phyloP scores from a whole-genome alignment of 2,888 invertebrate species.

The Escarpia spicata region DNA sequence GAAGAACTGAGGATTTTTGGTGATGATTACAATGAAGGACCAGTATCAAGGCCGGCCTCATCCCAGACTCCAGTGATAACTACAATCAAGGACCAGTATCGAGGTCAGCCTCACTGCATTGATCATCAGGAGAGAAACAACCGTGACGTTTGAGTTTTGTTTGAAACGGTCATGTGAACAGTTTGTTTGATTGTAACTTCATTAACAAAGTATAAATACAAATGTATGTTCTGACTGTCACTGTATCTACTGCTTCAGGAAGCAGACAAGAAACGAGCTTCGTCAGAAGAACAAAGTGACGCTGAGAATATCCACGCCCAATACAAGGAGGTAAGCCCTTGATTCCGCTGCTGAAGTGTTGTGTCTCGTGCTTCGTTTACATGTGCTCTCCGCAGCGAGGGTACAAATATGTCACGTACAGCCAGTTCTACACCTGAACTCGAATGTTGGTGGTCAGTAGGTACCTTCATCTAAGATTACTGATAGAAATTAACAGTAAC shows the following conservation, averaged over 20 bases:
- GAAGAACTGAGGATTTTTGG: background rate
- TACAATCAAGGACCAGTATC: no score
- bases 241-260: conserved; percentile 43
- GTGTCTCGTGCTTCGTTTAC: background rate
- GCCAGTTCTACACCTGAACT: no score
- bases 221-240: background rate
- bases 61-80: background rate
- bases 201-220: background rate
- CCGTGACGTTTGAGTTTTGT: background rate
- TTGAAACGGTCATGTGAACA: background rate
- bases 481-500: no score
- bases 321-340: conserved; percentile 56
- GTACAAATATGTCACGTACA: background rate
- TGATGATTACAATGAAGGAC: background rate
- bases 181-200: background rate
- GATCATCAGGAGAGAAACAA: no score
- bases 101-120: no score
- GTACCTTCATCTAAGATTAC: no score
- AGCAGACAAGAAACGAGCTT: conserved; percentile 50
- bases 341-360: background rate
- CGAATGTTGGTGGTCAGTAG: no score
- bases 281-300: conserved; percentile 49
- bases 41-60: no score
- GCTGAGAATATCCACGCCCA: conserved; percentile 53
- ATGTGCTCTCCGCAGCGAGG: background rate